Percentiles rank a stretch among this genome's conserved stretches.
Conservation (phyloP, 2,797 vertebrate species). For the Dromococcyx pavoninus region DNA sequence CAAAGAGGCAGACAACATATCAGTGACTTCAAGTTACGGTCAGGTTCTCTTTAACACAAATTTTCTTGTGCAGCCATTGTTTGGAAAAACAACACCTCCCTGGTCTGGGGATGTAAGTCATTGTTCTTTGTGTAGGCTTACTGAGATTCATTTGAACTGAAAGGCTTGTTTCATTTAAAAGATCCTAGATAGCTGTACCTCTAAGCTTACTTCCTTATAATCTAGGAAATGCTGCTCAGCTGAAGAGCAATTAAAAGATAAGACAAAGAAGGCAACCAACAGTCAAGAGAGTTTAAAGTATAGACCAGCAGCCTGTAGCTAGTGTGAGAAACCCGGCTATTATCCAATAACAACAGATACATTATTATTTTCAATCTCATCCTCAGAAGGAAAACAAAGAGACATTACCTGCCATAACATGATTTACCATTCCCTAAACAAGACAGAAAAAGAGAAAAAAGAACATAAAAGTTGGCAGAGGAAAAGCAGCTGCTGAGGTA, state of each 20-base stretch:
- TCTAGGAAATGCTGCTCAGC: neutral
- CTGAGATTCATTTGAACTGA: neutral
- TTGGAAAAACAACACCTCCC: neutral
- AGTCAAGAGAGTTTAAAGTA: neutral
- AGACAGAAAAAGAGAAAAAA: neutral
- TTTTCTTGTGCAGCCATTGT: neutral
- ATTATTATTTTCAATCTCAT: neutral
- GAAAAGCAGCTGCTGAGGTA: neutral
- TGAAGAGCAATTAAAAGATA: neutral
- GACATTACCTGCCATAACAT: neutral
- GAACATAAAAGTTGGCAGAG: neutral
- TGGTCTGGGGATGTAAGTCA: accelerated
- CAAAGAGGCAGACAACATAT: neutral
- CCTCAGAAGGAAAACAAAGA: neutral
- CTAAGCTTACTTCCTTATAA: neutral
- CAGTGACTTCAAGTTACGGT: neutral
- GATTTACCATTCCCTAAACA: neutral
- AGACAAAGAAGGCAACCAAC: neutral
- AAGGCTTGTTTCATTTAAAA: neutral
- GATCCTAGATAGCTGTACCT: neutral
- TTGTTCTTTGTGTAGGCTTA: neutral
- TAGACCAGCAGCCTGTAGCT: neutral
- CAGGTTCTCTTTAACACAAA: accelerated
- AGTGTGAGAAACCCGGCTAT: neutral
- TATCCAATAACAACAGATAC: neutral